Evolutionary conservation across 1,140 invertebrate species (phyloP).

Genomic region (Scaptomyza pallida): DNA sequence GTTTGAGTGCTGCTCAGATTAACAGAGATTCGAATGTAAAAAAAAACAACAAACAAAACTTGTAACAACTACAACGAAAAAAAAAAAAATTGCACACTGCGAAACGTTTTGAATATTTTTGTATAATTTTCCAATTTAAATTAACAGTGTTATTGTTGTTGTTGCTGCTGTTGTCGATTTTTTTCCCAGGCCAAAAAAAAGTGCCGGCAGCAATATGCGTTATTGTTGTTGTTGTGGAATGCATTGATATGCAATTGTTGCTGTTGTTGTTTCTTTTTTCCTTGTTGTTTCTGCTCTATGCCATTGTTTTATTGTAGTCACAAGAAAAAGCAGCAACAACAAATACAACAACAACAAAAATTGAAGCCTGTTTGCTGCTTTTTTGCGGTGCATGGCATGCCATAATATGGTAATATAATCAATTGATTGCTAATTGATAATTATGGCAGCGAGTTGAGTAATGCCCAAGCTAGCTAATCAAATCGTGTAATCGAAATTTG

Average conservation of each 20-base stretch:
- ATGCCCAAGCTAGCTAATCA: conserved; percentile 44
- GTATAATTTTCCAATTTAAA: conserved; percentile 83
- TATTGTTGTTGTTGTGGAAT: conserved; percentile 46
- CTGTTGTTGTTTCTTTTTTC: conserved; percentile 18
- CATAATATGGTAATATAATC: conserved; percentile 64
- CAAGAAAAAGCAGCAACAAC: conserved; percentile 20
- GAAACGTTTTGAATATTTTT: conserved; percentile 80
- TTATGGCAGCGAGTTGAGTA: conserved; percentile 62
- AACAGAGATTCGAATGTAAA: conserved; percentile 77
- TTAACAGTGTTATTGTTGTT: conserved; percentile 68
- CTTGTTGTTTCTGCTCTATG: conserved; percentile 12
- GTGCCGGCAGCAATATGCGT: conserved; percentile 66
- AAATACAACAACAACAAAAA: background rate
- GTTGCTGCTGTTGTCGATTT: conserved; percentile 51
- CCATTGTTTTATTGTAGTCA: conserved; percentile 37
- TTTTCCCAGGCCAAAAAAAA: conserved; percentile 70
- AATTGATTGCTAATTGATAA: conserved; percentile 82
- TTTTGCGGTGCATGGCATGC: conserved; percentile 41
- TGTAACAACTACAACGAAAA: conserved; percentile 31
- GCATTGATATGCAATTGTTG: conserved; percentile 58
- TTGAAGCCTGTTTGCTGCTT: conserved; percentile 19
- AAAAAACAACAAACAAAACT: conserved; percentile 25
- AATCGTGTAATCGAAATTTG: conserved; percentile 36
- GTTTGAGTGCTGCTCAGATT: conserved; percentile 72
- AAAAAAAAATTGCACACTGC: conserved; percentile 41